Evolutionary conservation across 2,113 vertebrate species (phyloP).

Genomic region (Gopherus flavomarginatus): DNA sequence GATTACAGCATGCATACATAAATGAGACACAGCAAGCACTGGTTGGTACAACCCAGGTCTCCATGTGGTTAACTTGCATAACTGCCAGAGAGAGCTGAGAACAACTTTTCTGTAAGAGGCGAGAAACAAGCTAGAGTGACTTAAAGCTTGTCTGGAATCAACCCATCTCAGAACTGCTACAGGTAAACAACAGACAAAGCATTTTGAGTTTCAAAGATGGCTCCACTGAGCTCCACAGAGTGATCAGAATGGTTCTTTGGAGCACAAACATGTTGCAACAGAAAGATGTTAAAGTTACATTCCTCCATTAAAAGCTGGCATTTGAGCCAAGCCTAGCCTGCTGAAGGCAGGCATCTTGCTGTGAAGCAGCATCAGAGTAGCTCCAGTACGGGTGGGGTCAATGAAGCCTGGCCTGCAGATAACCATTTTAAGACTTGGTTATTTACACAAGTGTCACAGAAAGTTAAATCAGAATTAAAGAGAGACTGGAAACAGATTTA

Average conservation of each 20-base stretch:
- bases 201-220: neutral
- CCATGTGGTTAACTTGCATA: neutral
- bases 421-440: neutral
- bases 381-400: neutral
- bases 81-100: neutral
- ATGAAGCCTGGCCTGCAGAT: neutral
- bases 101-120: neutral
- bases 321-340: neutral
- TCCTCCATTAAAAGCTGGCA: neutral
- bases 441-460: neutral
- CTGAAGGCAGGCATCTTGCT: neutral
- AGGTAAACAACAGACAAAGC: neutral
- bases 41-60: neutral
- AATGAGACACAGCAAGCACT: neutral
- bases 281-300: neutral
- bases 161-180: neutral
- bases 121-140: neutral
- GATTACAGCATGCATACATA: neutral
- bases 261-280: fast-evolving
- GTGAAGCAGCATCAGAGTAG: neutral
- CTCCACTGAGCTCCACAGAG: neutral
- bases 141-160: neutral
- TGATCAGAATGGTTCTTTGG: fast-evolving
- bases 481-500: neutral
- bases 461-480: neutral